phyloP scores from a whole-genome alignment of 2,888 invertebrate genomes.

The Nomada fucata region DNA sequence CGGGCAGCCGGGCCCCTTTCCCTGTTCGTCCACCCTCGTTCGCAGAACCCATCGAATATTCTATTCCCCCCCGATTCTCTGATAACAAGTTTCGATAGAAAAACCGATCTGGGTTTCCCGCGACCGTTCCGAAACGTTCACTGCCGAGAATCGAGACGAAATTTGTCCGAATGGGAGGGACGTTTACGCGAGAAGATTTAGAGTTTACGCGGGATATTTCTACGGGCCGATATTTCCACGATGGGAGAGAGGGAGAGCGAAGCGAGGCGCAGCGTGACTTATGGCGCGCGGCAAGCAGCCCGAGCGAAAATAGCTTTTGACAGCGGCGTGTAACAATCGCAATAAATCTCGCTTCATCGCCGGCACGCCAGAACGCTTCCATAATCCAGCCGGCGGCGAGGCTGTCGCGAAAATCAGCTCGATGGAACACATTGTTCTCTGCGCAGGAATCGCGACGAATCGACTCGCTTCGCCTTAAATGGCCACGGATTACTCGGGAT shows the following conservation, averaged over 20 bases:
- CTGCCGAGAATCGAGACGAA: slow-evolving; percentile 3
- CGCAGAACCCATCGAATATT: slow-evolving; percentile 24
- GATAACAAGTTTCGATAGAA: not conserved
- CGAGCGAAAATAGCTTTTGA: slow-evolving; percentile 73
- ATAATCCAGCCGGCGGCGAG: slow-evolving; percentile 55
- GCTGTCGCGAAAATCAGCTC: slow-evolving; percentile 57
- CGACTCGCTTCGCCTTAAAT: slow-evolving; percentile 31
- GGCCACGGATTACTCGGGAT: slow-evolving; percentile 19
- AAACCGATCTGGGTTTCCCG: not conserved
- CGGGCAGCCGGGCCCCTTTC: slow-evolving; percentile 6
- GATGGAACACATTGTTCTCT: slow-evolving; percentile 19
- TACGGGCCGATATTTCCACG: slow-evolving; percentile 43
- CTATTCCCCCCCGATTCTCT: not conserved
- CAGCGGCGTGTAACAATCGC: slow-evolving; percentile 72
- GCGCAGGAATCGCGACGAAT: not conserved
- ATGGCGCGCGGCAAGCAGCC: slow-evolving; percentile 61
- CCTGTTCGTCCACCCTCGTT: not conserved
- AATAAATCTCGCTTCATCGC: slow-evolving; percentile 71
- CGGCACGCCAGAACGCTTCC: slow-evolving; percentile 54
- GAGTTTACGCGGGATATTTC: slow-evolving; percentile 45
- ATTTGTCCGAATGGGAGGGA: slow-evolving; percentile 28
- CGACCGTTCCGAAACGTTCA: not conserved
- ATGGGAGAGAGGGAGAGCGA: slow-evolving; percentile 13
- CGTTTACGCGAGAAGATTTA: slow-evolving; percentile 38
- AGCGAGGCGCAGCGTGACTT: slow-evolving; percentile 54